These are phyloP conservation scores for Andrena camellia DNA, from an alignment of 2,888 invertebrate genomes.

Conservation along the genomic window DNA sequence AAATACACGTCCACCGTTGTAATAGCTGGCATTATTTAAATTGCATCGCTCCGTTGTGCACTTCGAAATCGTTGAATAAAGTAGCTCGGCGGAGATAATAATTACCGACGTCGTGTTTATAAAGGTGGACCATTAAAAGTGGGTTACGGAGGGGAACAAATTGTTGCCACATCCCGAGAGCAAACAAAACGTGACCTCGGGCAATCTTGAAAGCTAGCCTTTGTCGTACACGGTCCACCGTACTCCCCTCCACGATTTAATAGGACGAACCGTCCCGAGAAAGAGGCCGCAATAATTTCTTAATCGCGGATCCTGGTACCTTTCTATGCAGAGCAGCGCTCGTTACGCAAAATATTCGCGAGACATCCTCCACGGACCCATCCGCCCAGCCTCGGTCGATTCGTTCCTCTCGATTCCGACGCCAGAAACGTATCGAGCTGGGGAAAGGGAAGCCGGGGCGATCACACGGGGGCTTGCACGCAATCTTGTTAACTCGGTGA, in stretches of 20 bases:
- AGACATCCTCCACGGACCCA: neutral
- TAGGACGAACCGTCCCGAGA: constrained; percentile 27
- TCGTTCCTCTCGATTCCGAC: neutral
- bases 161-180: constrained; percentile 6
- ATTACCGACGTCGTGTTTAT: constrained; percentile 14
- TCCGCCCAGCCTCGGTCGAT: neutral
- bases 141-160: constrained; percentile 22
- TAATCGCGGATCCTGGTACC: constrained; percentile 38
- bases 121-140: constrained; percentile 34
- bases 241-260: constrained; percentile 21
- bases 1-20: constrained; percentile 17
- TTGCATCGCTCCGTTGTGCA: constrained; percentile 9
- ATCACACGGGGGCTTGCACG: constrained; percentile 7
- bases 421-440: neutral
- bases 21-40: constrained; percentile 47
- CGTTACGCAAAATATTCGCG: constrained; percentile 19
- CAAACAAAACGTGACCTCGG: constrained; percentile 18
- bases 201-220: neutral
- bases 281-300: constrained; percentile 54
- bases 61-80: constrained; percentile 25
- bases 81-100: constrained; percentile 28
- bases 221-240: neutral
- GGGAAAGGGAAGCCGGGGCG: neutral
- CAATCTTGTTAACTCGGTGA: constrained; percentile 46
- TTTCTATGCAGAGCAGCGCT: constrained; percentile 8